Base-by-base conservation (phyloP, 2,888 invertebrate species). In the Eledone cirrhosa region DNA sequence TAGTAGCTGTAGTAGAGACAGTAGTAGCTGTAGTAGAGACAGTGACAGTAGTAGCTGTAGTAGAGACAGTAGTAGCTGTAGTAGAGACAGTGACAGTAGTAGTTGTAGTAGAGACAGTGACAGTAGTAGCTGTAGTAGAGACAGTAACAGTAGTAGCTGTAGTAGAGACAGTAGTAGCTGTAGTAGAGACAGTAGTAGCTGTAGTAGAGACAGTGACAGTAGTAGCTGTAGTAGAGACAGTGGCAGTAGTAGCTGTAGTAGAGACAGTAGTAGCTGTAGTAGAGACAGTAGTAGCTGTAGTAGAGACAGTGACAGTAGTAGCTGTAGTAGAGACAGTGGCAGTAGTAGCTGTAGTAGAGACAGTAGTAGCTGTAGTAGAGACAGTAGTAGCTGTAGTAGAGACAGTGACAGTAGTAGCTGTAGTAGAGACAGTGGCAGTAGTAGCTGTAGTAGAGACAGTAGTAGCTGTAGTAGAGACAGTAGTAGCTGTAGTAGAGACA, bases 401-500 rank as follows among this genome's bases (percentile, higher is more conserved):
- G 22, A 22, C 22, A 53, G 53, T 53, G 22, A 22, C 53, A 22
- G 14, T 22, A 53, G 53, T 53, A 53, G 53, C n/a, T n/a, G n/a
- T n/a, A n/a, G n/a, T n/a, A n/a, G n/a, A n/a, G n/a, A n/a, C n/a
- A n/a, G n/a, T n/a, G 16, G 53, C 22, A 53, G 53, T 53, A 69
- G 69, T 69, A 69, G 69, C 24, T 14, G 69, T 69, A 69, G 69
- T 24, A 69, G 69, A 22, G 24, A 24, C 24, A 69, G 69, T 69
- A 69, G 69, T 24, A 69, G 69, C 24, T 22, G 69, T 69, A 69
- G 69, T 69, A 69, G 69, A 14, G 24, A 24, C 24, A 69, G 69
- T 69, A 69, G 69, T 69, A 69, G 69, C 24, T 16, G 69, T 69
- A 69, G 69, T 24, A 69, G 69, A 69, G 69, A n/a, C n/a, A n/a